A percentile compares a stretch with the other conserved stretches of the same genome.
These are phyloP conservation scores for Microhierax caerulescens DNA, from an alignment of 2,797 vertebrate species.

Conservation along the genomic window DNA sequence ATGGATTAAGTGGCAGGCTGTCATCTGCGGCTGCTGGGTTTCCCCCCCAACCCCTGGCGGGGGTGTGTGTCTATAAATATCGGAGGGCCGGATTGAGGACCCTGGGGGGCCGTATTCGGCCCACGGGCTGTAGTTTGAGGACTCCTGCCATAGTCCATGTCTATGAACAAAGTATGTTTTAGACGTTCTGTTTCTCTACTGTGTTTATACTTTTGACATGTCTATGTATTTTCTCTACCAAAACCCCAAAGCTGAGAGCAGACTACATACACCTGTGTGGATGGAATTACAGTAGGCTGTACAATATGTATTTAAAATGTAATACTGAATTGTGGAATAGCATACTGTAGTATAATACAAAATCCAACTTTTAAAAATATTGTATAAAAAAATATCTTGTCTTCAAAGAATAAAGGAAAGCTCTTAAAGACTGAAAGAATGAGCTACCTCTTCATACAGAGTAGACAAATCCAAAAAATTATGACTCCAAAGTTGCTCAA, in stretches of 20 bases:
- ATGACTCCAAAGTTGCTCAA: not conserved
- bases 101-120: too few species aligned
- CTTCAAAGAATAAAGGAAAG: not conserved
- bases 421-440: not conserved
- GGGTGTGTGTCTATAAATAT: too few species aligned
- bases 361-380: not conserved
- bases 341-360: not conserved
- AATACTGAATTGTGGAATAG: not conserved
- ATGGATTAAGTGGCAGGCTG: too few species aligned
- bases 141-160: not conserved
- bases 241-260: not conserved
- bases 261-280: not conserved
- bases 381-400: not conserved
- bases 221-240: slow-evolving; percentile 13
- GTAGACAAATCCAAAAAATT: not conserved
- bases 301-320: not conserved
- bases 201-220: slow-evolving; percentile 10
- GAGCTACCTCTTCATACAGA: not conserved
- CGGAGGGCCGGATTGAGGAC: too few species aligned
- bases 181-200: not conserved
- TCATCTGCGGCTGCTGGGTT: too few species aligned
- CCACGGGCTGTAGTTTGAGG: too few species aligned
- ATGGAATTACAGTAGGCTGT: not conserved
- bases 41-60: too few species aligned
- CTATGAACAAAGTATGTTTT: slow-evolving; percentile 12